These are phyloP conservation scores for Anoplius nigerrimus DNA, from an alignment of 2,888 invertebrate genomes.

Conservation along the genomic window DNA sequence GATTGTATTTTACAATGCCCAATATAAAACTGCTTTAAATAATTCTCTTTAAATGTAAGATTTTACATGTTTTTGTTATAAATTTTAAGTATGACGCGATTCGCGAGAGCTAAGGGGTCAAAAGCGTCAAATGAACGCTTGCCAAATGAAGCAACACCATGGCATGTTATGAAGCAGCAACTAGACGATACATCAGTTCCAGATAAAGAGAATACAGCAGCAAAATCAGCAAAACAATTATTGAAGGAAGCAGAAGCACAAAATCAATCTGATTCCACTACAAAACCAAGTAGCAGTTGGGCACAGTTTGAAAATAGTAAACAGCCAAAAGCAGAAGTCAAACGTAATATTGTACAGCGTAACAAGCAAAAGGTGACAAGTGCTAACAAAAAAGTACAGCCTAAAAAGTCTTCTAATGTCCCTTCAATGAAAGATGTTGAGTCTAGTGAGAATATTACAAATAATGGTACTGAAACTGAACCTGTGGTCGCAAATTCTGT, in stretches of 20 bases:
- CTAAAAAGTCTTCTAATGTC: no score
- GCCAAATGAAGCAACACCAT: conserved; percentile 84
- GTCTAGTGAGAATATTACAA: not conserved
- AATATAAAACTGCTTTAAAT: no score
- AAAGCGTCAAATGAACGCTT: conserved; percentile 84
- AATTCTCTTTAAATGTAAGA: no score
- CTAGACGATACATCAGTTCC: conserved; percentile 68
- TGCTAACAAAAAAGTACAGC: no score
- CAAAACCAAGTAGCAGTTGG: conserved; percentile 62
- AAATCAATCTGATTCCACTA: conserved; percentile 22
- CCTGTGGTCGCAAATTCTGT: not conserved
- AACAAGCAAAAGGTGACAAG: not conserved
- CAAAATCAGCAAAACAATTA: conserved; percentile 63
- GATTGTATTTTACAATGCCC: no score
- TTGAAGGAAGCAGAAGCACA: conserved; percentile 68
- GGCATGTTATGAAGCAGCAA: conserved; percentile 83
- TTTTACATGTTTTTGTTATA: not conserved
- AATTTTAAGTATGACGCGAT: conserved; percentile 80
- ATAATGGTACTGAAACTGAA: not conserved
- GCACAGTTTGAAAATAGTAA: conserved; percentile 64
- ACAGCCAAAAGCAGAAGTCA: not conserved
- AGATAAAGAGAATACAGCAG: conserved; percentile 29
- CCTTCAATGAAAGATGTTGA: no score
- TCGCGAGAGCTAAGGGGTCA: conserved; percentile 85
- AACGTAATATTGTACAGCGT: not conserved